phyloP scores from a whole-genome alignment of 2,113 vertebrate species.

The Ahaetulla prasina region DNA sequence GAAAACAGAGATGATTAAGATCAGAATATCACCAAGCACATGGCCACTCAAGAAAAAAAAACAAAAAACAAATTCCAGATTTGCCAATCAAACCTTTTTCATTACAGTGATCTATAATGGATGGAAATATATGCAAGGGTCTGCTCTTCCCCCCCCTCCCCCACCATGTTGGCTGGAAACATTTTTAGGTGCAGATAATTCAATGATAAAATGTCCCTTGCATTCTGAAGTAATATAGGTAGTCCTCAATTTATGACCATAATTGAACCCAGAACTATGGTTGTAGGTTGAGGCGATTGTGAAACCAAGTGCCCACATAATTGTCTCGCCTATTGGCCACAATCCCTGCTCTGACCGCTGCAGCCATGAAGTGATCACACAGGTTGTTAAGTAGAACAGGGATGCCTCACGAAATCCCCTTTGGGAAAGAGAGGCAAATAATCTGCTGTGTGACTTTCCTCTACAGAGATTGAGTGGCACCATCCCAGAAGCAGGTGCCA shows the following conservation, averaged over 20 bases:
- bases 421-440: background rate
- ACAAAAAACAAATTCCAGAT: background rate
- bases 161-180: background rate
- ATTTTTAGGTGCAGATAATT: background rate
- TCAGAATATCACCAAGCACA: background rate
- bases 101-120: background rate
- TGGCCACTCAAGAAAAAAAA: background rate
- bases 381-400: background rate
- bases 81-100: background rate
- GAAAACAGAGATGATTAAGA: background rate
- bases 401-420: too few relatives aligned
- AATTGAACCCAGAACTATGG: background rate
- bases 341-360: background rate
- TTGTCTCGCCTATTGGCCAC: background rate
- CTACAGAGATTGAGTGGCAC: background rate
- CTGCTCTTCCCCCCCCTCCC: rapidly evolving
- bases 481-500: too few relatives aligned
- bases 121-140: background rate
- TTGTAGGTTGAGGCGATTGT: background rate
- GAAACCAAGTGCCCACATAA: background rate
- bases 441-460: background rate
- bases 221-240: background rate
- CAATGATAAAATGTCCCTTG: background rate
- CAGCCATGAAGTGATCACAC: background rate
- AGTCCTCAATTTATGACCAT: background rate